Percentiles rank a stretch among this genome's conserved stretches.
Conservation (phyloP, 2,888 invertebrate genomes). For the Lepidocyrtinus sp. region DNA sequence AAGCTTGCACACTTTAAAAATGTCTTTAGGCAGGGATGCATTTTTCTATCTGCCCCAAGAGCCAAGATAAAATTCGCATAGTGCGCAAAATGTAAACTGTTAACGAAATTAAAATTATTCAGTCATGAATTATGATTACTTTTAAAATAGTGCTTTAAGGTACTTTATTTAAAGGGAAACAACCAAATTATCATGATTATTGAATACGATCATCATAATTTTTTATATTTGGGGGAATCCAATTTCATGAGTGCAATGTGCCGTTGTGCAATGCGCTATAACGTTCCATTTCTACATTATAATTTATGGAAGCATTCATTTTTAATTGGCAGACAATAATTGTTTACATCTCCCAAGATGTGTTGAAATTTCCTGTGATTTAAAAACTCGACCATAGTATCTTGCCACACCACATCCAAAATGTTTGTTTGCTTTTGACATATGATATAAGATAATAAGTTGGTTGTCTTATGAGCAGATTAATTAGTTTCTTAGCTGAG, state of each 20-base stretch:
- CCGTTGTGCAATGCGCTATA: neutral
- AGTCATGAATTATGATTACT: neutral
- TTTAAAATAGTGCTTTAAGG: neutral
- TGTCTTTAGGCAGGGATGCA: constrained; percentile 1
- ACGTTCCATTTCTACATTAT: neutral
- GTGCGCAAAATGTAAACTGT: too few relatives aligned
- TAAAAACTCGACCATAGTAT: neutral
- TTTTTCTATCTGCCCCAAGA: neutral
- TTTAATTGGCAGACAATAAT: neutral
- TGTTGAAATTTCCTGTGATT: constrained; percentile 50
- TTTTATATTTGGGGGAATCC: neutral
- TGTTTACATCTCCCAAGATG: neutral
- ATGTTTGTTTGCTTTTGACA: neutral
- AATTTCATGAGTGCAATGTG: neutral
- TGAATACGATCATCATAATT: constrained; percentile 3
- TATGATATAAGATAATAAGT: too few relatives aligned
- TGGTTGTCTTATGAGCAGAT: too few relatives aligned
- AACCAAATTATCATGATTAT: neutral
- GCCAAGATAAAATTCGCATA: too few relatives aligned
- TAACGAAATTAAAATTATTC: too few relatives aligned
- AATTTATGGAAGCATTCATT: neutral
- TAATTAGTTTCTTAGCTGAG: too few relatives aligned
- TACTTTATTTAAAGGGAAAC: neutral
- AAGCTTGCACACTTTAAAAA: constrained; percentile 8
- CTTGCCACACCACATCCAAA: neutral